phyloP scores from a whole-genome alignment of 2,888 invertebrate genomes.

The Hydrotaea diabolus region DNA sequence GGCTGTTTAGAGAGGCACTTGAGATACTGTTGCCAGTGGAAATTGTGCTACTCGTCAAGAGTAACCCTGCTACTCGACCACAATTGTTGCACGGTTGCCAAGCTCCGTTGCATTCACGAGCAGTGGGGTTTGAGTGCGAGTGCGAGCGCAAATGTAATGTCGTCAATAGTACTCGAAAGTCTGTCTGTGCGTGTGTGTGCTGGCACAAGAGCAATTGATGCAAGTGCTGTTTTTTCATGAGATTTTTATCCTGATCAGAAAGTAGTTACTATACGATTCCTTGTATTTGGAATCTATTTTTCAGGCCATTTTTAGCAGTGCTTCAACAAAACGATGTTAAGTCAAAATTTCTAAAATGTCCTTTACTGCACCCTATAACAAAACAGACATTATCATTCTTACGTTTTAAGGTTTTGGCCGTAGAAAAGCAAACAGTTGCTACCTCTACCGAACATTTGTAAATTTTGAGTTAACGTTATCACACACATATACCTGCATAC shows the following conservation, averaged over 20 bases:
- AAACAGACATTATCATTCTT: too few relatives aligned
- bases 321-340: too few relatives aligned
- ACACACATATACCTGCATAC: too few relatives aligned
- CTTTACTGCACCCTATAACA: too few relatives aligned
- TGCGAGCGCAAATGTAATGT: conserved; percentile 33
- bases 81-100: conserved; percentile 45
- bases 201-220: background rate
- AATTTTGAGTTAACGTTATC: too few relatives aligned
- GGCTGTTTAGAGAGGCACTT: conserved; percentile 47
- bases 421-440: too few relatives aligned
- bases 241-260: background rate
- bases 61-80: conserved; percentile 33
- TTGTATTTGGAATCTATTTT: too few relatives aligned
- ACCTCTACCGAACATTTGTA: too few relatives aligned
- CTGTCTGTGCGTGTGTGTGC: background rate
- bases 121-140: background rate
- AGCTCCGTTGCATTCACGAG: background rate
- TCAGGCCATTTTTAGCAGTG: too few relatives aligned
- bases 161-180: conserved; percentile 20
- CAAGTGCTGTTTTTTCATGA: background rate
- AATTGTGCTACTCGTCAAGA: conserved; percentile 45
- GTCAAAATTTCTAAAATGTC: too few relatives aligned
- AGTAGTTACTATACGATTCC: background rate
- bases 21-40: conserved; percentile 53
- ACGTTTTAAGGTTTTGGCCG: too few relatives aligned